Evolutionary conservation across 2,797 vertebrate genomes (phyloP).

Genomic region (Sebastes iracundus): DNA sequence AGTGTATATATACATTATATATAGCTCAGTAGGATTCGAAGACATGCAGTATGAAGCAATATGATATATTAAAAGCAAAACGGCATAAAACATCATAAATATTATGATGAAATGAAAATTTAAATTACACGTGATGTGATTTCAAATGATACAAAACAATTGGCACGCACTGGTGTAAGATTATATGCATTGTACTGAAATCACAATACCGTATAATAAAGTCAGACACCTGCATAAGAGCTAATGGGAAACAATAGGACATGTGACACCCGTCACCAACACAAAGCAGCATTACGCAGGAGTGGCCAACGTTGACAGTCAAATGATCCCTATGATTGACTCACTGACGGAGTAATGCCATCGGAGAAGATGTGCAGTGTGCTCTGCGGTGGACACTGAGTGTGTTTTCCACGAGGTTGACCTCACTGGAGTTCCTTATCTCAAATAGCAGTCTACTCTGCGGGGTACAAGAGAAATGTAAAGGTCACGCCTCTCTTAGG

Average conservation of each 20-base stretch:
- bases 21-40: too few relatives aligned
- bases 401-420: background rate
- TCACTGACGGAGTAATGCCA: background rate
- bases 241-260: background rate
- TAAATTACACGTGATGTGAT: background rate
- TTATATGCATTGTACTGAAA: background rate
- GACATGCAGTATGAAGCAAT: too few relatives aligned
- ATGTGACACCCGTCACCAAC: background rate
- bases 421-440: background rate
- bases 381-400: background rate
- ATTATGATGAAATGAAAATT: background rate
- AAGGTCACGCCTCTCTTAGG: constrained; percentile 32
- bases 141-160: background rate
- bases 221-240: background rate
- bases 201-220: background rate
- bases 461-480: constrained; percentile 1
- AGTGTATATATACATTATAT: too few relatives aligned
- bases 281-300: background rate
- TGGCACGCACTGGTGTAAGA: background rate
- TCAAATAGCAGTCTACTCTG: background rate
- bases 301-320: background rate
- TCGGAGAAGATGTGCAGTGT: background rate
- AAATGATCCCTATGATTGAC: background rate
- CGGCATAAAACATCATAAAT: background rate
- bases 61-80: too few relatives aligned